Evolutionary conservation across 2,113 vertebrate species (phyloP), one percentile per base, ranked within the genome.

Genomic region (Dicentrarchus labrax): DNA sequence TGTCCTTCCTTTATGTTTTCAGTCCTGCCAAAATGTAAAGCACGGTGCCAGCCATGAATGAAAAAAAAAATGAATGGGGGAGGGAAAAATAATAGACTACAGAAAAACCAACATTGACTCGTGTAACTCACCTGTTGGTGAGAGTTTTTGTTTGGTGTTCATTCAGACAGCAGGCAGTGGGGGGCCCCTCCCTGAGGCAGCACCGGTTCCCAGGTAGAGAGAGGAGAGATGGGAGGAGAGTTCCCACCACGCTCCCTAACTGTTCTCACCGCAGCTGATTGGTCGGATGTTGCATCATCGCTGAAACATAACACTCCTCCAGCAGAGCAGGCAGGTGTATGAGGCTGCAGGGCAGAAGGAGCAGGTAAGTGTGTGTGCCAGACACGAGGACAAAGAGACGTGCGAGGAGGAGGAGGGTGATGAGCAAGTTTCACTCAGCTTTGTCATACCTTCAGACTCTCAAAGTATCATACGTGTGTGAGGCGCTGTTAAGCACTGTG

Each of bases 211-310:
- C 95, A 95, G 95, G 94, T 95, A 94, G 87, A 88, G 73, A 86
- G 88, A 93, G 86, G 65, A 69, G 84, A 72, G 88, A 94, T 87
- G 96, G 96, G 96, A 94, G 96, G 96, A 96, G 96, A 96, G 88
- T 96, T 96, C 96, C 95, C 96, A 96, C 96, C 96, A 94, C 93
- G 86, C 92, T 94, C 81, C 82, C 90, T 93, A 89, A 93, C 91
- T 87, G 94, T 96, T 96, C 94, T 95, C 95, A 95, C 94, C 91
- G 77, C 83, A 90, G 93, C 92, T 89, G 84, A 96, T 95, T 94
- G 95, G 93, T 76, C n/a, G 86, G 72, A 90, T 77, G 82, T 94
- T 91, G 86, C 87, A 86, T 95, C 91, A 94, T 91, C 64, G 84
- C 51, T 93, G 92, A 88, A 94, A 95, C 79, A 8, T 22, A 90